A percentile compares a stretch with the other conserved stretches of the same genome.
Evolutionary conservation across 2,888 invertebrate species (phyloP).

Genomic region (Argyra leucocephala): DNA sequence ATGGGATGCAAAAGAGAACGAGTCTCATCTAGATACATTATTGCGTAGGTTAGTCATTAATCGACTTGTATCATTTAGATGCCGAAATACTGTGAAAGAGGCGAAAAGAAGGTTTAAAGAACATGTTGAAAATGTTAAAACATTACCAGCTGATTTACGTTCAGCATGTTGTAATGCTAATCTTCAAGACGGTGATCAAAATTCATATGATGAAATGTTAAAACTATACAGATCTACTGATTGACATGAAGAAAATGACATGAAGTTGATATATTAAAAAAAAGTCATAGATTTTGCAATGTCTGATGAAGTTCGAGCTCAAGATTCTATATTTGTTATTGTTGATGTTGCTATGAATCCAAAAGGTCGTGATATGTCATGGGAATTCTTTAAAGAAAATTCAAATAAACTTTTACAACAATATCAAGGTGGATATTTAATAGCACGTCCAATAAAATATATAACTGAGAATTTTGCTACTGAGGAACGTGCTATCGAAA

Average conservation of each 20-base stretch:
- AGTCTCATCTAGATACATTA: conserved; percentile 79
- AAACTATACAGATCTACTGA: conserved; percentile 73
- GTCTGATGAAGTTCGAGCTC: conserved; percentile 80
- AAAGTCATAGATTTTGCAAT: conserved; percentile 72
- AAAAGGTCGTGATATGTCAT: conserved; percentile 74
- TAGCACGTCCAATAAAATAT: conserved; percentile 73
- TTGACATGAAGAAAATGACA: conserved; percentile 85
- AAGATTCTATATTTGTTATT: conserved; percentile 84
- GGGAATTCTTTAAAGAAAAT: conserved; percentile 83
- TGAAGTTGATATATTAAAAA: conserved; percentile 58
- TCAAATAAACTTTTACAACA: conserved; percentile 65
- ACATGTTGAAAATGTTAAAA: conserved; percentile 53
- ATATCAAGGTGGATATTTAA: conserved; percentile 73
- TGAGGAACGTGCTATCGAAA: conserved; percentile 68
- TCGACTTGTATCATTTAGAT: conserved; percentile 71
- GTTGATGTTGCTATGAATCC: conserved; percentile 73
- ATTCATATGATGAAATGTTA: conserved; percentile 67
- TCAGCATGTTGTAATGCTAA: conserved; percentile 80
- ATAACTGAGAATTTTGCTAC: conserved; percentile 83
- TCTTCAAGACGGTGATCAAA: conserved; percentile 58
- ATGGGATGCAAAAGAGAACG: conserved; percentile 73
- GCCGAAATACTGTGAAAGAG: conserved; percentile 66
- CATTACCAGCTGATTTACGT: conserved; percentile 76
- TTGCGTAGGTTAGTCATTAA: conserved; percentile 75
- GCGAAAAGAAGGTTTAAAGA: conserved; percentile 57